Evolutionary conservation across 2,888 invertebrate genomes (phyloP).

Genomic region (Nesidiocoris tenuis): DNA sequence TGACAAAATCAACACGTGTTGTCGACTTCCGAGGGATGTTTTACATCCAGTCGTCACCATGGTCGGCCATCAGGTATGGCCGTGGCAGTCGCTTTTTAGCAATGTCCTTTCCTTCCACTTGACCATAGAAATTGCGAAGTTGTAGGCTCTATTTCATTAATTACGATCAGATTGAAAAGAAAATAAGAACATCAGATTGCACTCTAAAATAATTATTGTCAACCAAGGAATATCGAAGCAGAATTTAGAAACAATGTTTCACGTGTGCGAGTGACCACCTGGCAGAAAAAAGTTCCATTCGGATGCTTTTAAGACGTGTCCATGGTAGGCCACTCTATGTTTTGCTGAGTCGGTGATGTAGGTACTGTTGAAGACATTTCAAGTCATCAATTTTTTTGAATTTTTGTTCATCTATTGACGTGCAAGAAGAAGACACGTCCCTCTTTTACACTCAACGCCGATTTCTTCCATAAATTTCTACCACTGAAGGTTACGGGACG

Average conservation of each 20-base stretch:
- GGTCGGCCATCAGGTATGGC: constrained; percentile 19
- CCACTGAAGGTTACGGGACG: too few species aligned
- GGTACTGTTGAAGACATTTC: too few species aligned
- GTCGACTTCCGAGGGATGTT: background rate
- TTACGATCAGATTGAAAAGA: constrained; percentile 15
- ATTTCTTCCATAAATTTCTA: too few species aligned
- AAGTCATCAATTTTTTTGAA: too few species aligned
- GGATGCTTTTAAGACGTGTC: background rate
- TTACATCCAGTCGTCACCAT: background rate
- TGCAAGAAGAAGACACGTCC: too few species aligned
- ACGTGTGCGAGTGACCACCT: background rate
- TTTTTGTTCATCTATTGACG: too few species aligned
- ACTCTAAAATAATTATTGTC: constrained; percentile 3
- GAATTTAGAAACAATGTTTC: background rate
- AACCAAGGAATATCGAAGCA: background rate
- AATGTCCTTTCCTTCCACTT: constrained; percentile 22
- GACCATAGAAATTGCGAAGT: too few species aligned
- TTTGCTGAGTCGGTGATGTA: too few species aligned
- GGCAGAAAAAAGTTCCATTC: background rate
- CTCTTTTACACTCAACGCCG: too few species aligned
- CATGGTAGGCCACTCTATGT: constrained; percentile 1
- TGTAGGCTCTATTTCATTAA: constrained; percentile 15
- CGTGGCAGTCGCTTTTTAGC: constrained; percentile 24
- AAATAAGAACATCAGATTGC: background rate
- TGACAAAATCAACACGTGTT: constrained; percentile 1